Conservation (phyloP, 2,888 invertebrate genomes). For the Drosophila mayaguana region DNA sequence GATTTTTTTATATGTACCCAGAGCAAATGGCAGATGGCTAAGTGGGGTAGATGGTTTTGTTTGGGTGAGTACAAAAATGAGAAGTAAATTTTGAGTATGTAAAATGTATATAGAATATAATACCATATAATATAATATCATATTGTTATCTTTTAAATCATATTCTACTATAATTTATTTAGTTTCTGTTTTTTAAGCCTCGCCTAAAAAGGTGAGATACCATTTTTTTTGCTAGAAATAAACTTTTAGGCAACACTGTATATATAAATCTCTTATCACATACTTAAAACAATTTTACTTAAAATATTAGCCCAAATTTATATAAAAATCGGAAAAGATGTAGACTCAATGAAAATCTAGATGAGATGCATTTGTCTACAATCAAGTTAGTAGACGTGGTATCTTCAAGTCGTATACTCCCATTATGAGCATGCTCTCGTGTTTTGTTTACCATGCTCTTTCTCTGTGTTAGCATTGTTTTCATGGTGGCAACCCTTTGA, state of each 20-base stretch:
- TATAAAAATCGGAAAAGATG: no score
- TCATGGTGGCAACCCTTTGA: slow-evolving; percentile 63
- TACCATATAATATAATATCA: no score
- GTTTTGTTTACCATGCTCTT: slow-evolving; percentile 25
- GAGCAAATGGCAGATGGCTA: neutral
- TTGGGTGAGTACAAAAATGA: neutral
- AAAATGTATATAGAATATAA: no score
- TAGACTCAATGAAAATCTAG: neutral
- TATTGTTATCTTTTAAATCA: no score
- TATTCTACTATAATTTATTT: neutral
- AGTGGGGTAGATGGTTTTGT: neutral
- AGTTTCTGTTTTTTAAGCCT: neutral
- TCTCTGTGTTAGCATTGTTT: slow-evolving; percentile 20
- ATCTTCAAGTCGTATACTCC: neutral
- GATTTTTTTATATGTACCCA: slow-evolving; percentile 58
- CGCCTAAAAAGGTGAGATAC: no score
- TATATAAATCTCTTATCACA: neutral
- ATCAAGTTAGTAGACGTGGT: neutral
- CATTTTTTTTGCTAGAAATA: no score
- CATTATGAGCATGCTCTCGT: neutral
- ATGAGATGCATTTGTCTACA: neutral
- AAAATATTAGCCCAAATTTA: no score
- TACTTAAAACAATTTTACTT: no score
- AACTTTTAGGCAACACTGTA: no score
- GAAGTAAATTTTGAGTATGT: neutral